Conservation (phyloP, 1,140 invertebrate species). For the Drosophila ogumai region DNA sequence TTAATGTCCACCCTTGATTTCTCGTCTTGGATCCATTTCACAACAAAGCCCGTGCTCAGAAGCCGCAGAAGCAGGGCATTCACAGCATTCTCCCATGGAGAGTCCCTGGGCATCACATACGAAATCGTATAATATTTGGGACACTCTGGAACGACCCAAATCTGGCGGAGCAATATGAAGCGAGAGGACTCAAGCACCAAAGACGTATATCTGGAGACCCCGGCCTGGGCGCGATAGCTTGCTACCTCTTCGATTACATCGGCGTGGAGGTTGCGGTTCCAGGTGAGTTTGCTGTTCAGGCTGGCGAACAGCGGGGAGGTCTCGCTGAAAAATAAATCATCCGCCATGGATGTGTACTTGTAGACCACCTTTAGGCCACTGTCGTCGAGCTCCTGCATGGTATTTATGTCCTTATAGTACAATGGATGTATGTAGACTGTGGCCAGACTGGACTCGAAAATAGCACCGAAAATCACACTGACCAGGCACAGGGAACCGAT, state of each 20-base stretch:
- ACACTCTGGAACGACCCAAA: constrained; percentile 81
- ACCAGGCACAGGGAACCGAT: constrained; percentile 79
- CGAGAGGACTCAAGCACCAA: constrained; percentile 67
- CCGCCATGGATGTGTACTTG: constrained; percentile 82
- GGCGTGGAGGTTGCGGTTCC: constrained; percentile 62
- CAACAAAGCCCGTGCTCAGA: constrained; percentile 64
- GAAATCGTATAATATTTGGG: constrained; percentile 83
- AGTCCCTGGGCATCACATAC: constrained; percentile 75
- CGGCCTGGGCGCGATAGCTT: constrained; percentile 61
- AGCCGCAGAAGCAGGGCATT: constrained; percentile 67
- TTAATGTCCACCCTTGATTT: constrained; percentile 39
- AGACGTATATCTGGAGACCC: constrained; percentile 65
- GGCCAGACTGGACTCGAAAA: constrained; percentile 83
- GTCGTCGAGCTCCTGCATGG: constrained; percentile 84
- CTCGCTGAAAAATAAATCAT: constrained; percentile 82
- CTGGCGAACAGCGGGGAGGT: constrained; percentile 72
- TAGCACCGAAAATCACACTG: constrained; percentile 82
- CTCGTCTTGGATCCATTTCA: constrained; percentile 75
- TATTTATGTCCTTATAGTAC: constrained; percentile 84
- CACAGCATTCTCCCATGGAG: constrained; percentile 73
- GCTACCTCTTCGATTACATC: constrained; percentile 70
- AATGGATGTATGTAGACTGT: constrained; percentile 83
- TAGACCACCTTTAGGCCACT: constrained; percentile 78
- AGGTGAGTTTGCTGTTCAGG: constrained; percentile 73
- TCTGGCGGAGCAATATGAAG: constrained; percentile 43